Evolutionary conservation across 1,140 invertebrate species (phyloP).

Genomic region (Scaptomyza hsui): DNA sequence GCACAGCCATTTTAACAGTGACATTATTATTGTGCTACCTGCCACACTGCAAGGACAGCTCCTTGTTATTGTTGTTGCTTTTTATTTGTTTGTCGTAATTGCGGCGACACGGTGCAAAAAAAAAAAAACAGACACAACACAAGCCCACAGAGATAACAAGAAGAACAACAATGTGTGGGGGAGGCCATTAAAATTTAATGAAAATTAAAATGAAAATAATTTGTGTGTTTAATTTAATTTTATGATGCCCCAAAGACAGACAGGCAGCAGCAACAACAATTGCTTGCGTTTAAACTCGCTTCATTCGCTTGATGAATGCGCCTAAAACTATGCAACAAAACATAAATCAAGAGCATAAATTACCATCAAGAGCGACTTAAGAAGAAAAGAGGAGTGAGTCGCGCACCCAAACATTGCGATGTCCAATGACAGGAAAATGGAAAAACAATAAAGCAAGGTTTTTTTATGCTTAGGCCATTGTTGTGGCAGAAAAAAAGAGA

Average conservation of each 20-base stretch:
- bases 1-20: conserved; percentile 75
- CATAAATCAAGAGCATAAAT: conserved; percentile 75
- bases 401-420: background rate
- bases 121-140: conserved; percentile 29
- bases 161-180: conserved; percentile 19
- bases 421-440: conserved; percentile 56
- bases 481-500: conserved; percentile 36
- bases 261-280: conserved; percentile 10
- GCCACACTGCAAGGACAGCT: conserved; percentile 1
- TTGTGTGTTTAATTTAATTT: conserved; percentile 81
- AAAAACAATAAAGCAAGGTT: conserved; percentile 62
- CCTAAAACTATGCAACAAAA: conserved; percentile 76
- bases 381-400: conserved; percentile 1
- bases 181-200: conserved; percentile 76
- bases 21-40: conserved; percentile 70
- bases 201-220: conserved; percentile 82
- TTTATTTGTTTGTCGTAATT: conserved; percentile 77
- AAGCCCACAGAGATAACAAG: conserved; percentile 30
- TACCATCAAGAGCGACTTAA: conserved; percentile 24
- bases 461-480: conserved; percentile 1
- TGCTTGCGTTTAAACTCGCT: conserved; percentile 36
- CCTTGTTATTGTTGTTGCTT: conserved; percentile 32
- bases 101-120: conserved; percentile 67
- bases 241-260: conserved; percentile 71
- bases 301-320: conserved; percentile 52